phyloP scores from a whole-genome alignment of 2,113 vertebrate genomes.

The Lycaon pictus region DNA sequence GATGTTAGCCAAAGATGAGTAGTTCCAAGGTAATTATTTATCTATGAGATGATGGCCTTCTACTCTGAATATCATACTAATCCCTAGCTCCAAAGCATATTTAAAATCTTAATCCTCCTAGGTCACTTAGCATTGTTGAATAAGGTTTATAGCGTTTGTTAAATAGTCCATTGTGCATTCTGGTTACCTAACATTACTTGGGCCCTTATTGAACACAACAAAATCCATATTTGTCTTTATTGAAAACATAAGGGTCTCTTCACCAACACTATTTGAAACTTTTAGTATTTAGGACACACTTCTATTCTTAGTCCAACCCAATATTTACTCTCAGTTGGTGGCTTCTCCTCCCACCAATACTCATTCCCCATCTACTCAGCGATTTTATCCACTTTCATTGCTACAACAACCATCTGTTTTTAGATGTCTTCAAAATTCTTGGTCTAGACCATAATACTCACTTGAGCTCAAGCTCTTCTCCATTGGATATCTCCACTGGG shows the following conservation, averaged over 20 bases:
- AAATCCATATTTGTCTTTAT: constrained; percentile 10
- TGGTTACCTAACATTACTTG: neutral
- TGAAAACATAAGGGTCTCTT: neutral
- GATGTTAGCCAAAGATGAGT: neutral
- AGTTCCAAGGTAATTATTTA: constrained; percentile 48
- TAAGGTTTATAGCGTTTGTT: neutral
- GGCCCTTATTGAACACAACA: neutral
- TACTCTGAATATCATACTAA: neutral
- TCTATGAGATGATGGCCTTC: neutral
- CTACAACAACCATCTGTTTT: neutral
- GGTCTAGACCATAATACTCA: neutral
- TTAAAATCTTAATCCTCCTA: constrained; percentile 20
- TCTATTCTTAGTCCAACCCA: neutral
- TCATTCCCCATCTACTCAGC: neutral
- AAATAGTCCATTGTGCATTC: neutral
- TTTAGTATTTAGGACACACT: neutral
- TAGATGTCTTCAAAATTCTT: neutral
- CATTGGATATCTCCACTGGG: neutral
- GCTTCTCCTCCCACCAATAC: neutral
- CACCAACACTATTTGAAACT: neutral
- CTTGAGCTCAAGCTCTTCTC: neutral
- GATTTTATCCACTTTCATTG: neutral
- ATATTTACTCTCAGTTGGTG: neutral
- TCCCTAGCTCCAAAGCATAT: neutral
- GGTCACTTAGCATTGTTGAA: neutral